A percentile compares a stretch with the other conserved stretches of the same genome.
Conservation (phyloP, 2,113 vertebrate species). For the Labrus mixtus region DNA sequence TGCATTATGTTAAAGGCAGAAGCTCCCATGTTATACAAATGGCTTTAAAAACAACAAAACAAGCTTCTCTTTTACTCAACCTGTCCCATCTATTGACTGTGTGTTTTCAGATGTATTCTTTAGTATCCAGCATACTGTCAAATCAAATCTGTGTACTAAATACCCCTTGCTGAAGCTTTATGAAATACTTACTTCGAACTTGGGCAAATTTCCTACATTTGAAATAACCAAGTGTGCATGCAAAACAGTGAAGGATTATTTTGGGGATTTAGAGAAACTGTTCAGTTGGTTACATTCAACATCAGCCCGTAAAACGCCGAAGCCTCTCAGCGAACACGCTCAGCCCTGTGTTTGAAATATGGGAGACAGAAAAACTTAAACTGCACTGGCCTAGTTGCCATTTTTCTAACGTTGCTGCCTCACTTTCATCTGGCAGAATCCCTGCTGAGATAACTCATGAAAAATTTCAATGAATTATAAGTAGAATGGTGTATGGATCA, state of each 20-base stretch:
- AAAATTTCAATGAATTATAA: conserved; percentile 3
- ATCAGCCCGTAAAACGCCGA: conserved; percentile 1
- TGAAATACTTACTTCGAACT: conserved; percentile 2
- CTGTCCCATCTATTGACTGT: background rate
- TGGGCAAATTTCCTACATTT: conserved; percentile 6
- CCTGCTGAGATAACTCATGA: background rate
- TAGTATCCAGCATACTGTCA: background rate
- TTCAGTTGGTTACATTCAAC: conserved; percentile 2
- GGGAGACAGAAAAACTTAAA: conserved; percentile 9
- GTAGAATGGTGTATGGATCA: background rate
- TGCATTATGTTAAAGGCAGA: conserved; percentile 25
- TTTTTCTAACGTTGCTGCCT: conserved; percentile 7
- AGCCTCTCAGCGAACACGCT: conserved; percentile 10
- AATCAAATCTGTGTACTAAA: background rate
- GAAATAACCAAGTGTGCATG: background rate
- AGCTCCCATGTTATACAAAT: conserved; percentile 16
- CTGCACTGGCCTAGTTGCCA: conserved; percentile 9
- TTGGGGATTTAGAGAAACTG: conserved; percentile 5
- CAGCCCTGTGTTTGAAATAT: background rate
- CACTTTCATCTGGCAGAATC: conserved; percentile 17
- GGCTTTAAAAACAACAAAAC: conserved; percentile 19
- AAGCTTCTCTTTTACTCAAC: conserved; percentile 4
- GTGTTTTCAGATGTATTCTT: background rate
- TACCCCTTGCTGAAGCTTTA: background rate
- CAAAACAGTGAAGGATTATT: background rate